Percentiles rank a stretch among this genome's conserved stretches.
These are phyloP conservation scores for Galeopterus variegatus DNA, from an alignment of 2,113 vertebrate species.

Conservation along the genomic window DNA sequence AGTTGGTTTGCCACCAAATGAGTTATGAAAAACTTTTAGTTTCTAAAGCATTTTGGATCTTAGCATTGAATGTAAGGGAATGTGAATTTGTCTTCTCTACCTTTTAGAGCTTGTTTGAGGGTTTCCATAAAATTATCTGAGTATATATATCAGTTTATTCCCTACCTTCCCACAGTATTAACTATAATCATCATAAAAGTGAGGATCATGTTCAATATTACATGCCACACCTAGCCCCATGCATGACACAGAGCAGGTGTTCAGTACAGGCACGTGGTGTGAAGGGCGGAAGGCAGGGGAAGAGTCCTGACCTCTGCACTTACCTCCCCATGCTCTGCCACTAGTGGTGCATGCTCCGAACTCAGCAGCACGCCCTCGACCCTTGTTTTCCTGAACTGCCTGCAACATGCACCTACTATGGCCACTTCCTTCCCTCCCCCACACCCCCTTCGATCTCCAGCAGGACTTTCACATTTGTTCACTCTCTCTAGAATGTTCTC, in stretches of 20 bases:
- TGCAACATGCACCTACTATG: fast-evolving
- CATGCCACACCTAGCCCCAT: background rate
- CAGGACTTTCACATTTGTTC: background rate
- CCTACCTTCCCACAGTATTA: background rate
- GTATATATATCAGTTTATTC: background rate
- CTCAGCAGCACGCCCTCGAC: too few relatives aligned
- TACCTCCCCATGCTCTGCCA: too few relatives aligned
- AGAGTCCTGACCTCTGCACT: background rate
- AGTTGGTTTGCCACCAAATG: background rate
- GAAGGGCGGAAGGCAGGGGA: too few relatives aligned
- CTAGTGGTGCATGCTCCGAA: background rate
- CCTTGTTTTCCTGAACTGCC: background rate
- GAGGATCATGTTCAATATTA: background rate
- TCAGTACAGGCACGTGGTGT: background rate
- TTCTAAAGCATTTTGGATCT: background rate
- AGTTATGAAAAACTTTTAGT: background rate
- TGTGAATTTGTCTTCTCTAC: background rate
- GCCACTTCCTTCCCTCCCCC: background rate
- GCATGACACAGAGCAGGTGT: background rate
- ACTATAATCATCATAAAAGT: background rate
- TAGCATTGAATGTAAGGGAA: background rate
- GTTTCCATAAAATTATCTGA: background rate
- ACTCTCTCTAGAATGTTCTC: background rate
- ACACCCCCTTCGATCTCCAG: too few relatives aligned
- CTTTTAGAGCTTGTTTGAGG: background rate